Percentiles rank a stretch among this genome's conserved stretches.
These are phyloP conservation scores for Drosophila albomicans DNA, from an alignment of 1,140 invertebrate genomes.

Conservation along the genomic window DNA sequence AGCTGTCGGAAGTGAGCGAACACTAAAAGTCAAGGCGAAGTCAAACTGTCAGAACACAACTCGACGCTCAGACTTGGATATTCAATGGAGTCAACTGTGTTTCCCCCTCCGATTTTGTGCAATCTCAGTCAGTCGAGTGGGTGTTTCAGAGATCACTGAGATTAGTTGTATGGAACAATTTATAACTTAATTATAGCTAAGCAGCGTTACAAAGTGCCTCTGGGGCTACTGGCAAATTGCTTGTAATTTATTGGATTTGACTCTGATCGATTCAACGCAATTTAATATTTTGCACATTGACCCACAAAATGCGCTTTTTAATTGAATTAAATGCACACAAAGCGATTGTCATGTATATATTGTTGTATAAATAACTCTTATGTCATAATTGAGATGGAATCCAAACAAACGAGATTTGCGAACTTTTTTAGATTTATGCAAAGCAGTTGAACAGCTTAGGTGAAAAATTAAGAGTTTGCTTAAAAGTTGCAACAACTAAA, in stretches of 20 bases:
- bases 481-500: too few relatives aligned
- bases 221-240: slow-evolving; percentile 59
- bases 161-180: slow-evolving; percentile 61
- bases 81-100: slow-evolving; percentile 9
- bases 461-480: too few relatives aligned
- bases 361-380: slow-evolving; percentile 59
- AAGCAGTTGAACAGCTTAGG: not conserved
- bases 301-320: slow-evolving; percentile 62
- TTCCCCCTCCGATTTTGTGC: not conserved
- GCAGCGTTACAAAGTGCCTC: slow-evolving; percentile 72
- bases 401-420: slow-evolving; percentile 23
- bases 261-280: slow-evolving; percentile 24
- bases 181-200: slow-evolving; percentile 81
- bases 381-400: slow-evolving; percentile 63
- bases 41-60: slow-evolving; percentile 23
- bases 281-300: slow-evolving; percentile 54
- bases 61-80: not conserved
- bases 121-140: slow-evolving; percentile 38
- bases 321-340: slow-evolving; percentile 53
- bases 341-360: not conserved
- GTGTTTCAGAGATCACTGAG: slow-evolving; percentile 67
- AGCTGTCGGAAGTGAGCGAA: slow-evolving; percentile 43
- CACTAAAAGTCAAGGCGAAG: slow-evolving; percentile 45
- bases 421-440: slow-evolving; percentile 12
- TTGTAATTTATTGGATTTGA: slow-evolving; percentile 50